phyloP scores from a whole-genome alignment of 2,888 invertebrate species.

The Pycnomerus fuliginosus region DNA sequence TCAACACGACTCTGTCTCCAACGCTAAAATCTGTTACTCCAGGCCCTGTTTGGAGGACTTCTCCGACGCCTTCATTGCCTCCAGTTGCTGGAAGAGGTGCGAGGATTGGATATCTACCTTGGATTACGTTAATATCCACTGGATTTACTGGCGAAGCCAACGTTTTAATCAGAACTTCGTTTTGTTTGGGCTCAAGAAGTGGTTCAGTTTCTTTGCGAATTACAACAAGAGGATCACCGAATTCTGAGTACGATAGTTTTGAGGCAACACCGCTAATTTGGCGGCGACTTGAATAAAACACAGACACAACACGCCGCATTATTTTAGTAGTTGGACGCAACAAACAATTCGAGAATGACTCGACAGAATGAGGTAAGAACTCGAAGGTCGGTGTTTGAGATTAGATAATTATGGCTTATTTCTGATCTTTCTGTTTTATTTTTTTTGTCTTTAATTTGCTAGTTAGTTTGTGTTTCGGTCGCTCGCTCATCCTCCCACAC shows the following conservation, averaged over 20 bases:
- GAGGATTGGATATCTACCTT: conserved; percentile 82
- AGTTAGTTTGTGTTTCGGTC: too few relatives aligned
- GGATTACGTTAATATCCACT: conserved; percentile 96
- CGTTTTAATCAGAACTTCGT: conserved; percentile 80
- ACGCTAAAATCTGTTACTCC: conserved; percentile 56
- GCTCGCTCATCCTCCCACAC: too few relatives aligned
- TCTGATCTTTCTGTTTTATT: too few relatives aligned
- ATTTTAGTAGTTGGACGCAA: too few relatives aligned
- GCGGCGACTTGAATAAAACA: too few relatives aligned
- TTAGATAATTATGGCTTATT: too few relatives aligned
- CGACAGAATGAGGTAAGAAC: too few relatives aligned
- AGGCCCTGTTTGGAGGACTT: conserved; percentile 71
- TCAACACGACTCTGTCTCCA: conserved; percentile 85
- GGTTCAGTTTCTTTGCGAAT: conserved; percentile 61
- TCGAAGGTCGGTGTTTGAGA: too few relatives aligned
- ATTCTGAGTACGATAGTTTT: conserved; percentile 69
- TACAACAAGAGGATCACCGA: conserved; percentile 82
- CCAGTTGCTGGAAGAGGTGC: conserved; percentile 82
- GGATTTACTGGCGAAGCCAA: conserved; percentile 94
- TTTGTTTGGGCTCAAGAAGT: conserved; percentile 57
- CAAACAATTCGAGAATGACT: too few relatives aligned
- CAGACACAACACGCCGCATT: too few relatives aligned
- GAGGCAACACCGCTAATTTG: too few relatives aligned
- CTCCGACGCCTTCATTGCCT: conserved; percentile 96
- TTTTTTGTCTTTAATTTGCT: too few relatives aligned